Evolutionary conservation across 2,113 vertebrate genomes (phyloP).

Genomic region (Pardalotus punctatus): DNA sequence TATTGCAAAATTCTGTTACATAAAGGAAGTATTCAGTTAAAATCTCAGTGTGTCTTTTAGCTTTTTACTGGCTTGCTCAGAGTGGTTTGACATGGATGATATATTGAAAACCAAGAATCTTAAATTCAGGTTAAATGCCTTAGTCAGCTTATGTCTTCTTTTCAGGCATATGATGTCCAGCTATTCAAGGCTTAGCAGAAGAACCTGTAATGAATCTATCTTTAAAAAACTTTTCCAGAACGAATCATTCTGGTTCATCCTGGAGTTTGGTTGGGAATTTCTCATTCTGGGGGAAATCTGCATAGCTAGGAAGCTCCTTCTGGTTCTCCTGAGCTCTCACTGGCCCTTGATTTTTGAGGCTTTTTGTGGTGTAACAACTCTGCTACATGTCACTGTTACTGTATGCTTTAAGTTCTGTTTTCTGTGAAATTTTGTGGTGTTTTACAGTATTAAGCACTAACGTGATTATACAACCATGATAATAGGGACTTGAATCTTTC

Average conservation of each 20-base stretch:
- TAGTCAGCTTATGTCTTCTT: slow-evolving; percentile 16
- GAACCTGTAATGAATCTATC: neutral
- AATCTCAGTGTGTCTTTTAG: neutral
- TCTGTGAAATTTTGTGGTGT: neutral
- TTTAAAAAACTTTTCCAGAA: neutral
- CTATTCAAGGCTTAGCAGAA: slow-evolving; percentile 5
- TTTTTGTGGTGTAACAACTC: neutral
- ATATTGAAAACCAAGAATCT: slow-evolving; percentile 39
- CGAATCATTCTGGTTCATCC: neutral
- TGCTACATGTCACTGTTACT: neutral
- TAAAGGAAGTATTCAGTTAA: slow-evolving; percentile 35
- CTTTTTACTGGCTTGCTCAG: neutral
- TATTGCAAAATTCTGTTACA: neutral
- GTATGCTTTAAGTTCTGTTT: neutral
- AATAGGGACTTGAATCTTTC: neutral
- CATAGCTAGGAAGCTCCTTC: neutral
- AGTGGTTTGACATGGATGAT: neutral
- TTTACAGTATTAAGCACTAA: neutral
- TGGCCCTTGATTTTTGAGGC: neutral
- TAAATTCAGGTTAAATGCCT: slow-evolving; percentile 28
- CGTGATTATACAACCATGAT: neutral
- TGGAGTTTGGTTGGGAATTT: neutral
- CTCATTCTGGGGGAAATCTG: neutral
- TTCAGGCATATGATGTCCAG: neutral
- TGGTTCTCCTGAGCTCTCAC: neutral